A percentile compares a stretch with the other conserved stretches of the same genome.
These are phyloP conservation scores for Brachystomella parvula DNA, from an alignment of 1,140 invertebrate genomes.

Conservation along the genomic window DNA sequence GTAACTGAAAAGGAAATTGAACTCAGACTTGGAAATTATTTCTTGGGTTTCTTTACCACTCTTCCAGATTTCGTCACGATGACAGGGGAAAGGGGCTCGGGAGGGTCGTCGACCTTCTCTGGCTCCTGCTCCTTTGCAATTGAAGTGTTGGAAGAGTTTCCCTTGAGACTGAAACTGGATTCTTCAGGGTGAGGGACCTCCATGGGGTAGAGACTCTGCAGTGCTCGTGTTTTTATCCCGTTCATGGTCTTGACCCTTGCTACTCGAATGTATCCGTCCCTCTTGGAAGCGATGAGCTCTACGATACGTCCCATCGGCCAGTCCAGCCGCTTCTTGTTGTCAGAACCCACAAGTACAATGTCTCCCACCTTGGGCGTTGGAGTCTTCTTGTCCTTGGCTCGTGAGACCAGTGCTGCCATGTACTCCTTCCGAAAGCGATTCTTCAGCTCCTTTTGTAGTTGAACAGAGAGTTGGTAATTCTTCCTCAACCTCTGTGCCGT, in stretches of 20 bases:
- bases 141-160: too few relatives aligned
- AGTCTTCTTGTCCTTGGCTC: background rate
- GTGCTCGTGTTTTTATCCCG: slow-evolving; percentile 7
- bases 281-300: slow-evolving; percentile 6
- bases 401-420: slow-evolving; percentile 10
- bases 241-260: slow-evolving; percentile 15
- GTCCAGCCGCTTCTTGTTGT: slow-evolving; percentile 23
- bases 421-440: slow-evolving; percentile 17
- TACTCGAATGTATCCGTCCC: slow-evolving; percentile 17
- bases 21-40: too few relatives aligned
- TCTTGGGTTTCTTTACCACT: too few relatives aligned
- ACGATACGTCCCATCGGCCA: slow-evolving; percentile 24
- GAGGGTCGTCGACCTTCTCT: too few relatives aligned
- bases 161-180: too few relatives aligned
- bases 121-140: background rate
- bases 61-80: background rate
- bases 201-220: slow-evolving; percentile 31
- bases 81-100: too few relatives aligned
- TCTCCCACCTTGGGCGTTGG: slow-evolving; percentile 13
- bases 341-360: slow-evolving; percentile 17
- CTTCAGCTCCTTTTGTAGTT: background rate
- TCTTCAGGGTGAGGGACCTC: slow-evolving; percentile 7
- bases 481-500: background rate
- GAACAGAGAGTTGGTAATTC: background rate
- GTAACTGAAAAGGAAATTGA: background rate